Base-by-base conservation (phyloP, 2,113 vertebrate species). In the Etheostoma spectabile region DNA sequence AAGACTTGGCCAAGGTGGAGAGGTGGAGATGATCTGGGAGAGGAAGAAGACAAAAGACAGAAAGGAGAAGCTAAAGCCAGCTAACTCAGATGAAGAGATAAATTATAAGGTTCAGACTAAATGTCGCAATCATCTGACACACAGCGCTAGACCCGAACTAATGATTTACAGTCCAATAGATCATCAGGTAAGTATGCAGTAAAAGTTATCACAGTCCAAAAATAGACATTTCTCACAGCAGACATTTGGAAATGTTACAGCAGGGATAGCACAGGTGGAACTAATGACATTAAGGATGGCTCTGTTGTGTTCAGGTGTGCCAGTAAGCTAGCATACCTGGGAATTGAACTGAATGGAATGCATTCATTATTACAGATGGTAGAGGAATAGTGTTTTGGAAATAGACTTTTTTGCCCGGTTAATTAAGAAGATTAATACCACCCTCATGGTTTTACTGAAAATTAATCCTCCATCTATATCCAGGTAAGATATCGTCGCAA, bases 21-120 rank as follows among this genome's bases (percentile, higher is more conserved):
- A n/a, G 35, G 64, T 42, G 35, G 35, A 38, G 2, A 42, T 42
- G 38, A 42, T 42, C 3, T 42, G 15, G 6, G 18, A 78, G n/a
- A 77, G 42, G 24, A 52, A 38, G 65, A 66, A 66, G 42, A 74
- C 24, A 56, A 21, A 73, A 59, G 48, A 74, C 48, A 72, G 74
- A 55, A 22, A 53, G 74, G 30, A 52, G 38, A 71, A 65, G 55
- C 53, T 48, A 42, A 51, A 62, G 55, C 55, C 16, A 1, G 42
- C 30, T 38, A 62, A 79, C 46, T 72, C 15, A 12, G 42, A 55
- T 42, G 7, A 52, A 15, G 35, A 19, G 19, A 52, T 61, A 69
- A 71, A 59, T 76, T 35, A 18, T 65, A 33, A 80, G 68, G 38
- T 30, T 46, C 3, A 12, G 22, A 22, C 1, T 30, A n/a, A 51